Evolutionary conservation across 2,888 invertebrate species (phyloP).

Genomic region (Troides oblongomaculatus): DNA sequence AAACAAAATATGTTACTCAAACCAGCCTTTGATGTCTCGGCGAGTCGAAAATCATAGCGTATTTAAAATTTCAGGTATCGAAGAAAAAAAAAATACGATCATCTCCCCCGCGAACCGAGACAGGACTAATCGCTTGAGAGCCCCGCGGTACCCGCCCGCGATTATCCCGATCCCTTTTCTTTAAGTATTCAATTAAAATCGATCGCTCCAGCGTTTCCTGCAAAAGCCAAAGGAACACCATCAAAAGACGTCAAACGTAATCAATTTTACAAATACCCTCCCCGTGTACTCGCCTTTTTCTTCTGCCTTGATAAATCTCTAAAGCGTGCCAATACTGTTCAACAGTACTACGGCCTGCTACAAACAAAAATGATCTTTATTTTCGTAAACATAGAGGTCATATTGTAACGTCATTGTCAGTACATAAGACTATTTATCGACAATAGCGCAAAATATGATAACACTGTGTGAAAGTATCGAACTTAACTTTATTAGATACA

Average conservation of each 20-base stretch:
- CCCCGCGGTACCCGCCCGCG: constrained; percentile 48
- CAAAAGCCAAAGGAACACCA: constrained; percentile 49
- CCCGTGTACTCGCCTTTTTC: constrained; percentile 56
- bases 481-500: constrained; percentile 61
- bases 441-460: constrained; percentile 57
- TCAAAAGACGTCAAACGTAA: constrained; percentile 75
- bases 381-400: background rate
- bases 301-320: constrained; percentile 65
- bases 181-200: constrained; percentile 71
- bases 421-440: background rate
- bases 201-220: constrained; percentile 56
- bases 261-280: constrained; percentile 76
- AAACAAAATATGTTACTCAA: background rate
- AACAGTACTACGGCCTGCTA: constrained; percentile 43
- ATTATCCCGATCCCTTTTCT: constrained; percentile 45
- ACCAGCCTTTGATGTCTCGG: background rate
- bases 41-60: background rate
- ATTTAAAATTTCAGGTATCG: background rate
- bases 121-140: constrained; percentile 57
- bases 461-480: constrained; percentile 70
- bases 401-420: constrained; percentile 22
- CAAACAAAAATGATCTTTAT: constrained; percentile 24
- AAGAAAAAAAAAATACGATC: constrained; percentile 2
- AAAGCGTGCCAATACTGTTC: constrained; percentile 27
- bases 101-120: constrained; percentile 51